Evolutionary conservation across 1,140 invertebrate species (phyloP).

Genomic region (Spodoptera frugiperda): DNA sequence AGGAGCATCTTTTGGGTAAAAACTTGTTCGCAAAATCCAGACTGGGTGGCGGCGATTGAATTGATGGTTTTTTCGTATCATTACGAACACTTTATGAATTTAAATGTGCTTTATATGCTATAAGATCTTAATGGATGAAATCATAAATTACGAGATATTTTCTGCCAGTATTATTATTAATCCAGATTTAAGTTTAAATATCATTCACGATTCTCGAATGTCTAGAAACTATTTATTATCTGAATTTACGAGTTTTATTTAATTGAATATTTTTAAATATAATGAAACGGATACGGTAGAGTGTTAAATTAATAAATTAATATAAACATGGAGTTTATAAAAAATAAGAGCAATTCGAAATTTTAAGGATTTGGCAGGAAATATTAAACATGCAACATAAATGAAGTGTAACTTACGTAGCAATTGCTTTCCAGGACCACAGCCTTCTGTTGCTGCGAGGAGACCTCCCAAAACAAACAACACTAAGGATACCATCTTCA

Average conservation of each 20-base stretch:
- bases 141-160: slow-evolving; percentile 6
- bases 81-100: slow-evolving; percentile 36
- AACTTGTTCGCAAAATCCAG: slow-evolving; percentile 71
- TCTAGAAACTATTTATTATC: neutral
- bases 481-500: slow-evolving; percentile 82
- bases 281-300: neutral
- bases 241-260: slow-evolving; percentile 8
- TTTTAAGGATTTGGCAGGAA: too few relatives aligned
- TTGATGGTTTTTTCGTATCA: slow-evolving; percentile 59
- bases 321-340: neutral
- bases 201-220: slow-evolving; percentile 3
- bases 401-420: slow-evolving; percentile 73
- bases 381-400: neutral
- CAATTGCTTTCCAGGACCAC: slow-evolving; percentile 77
- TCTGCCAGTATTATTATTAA: neutral
- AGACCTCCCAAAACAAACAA: slow-evolving; percentile 82
- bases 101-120: slow-evolving; percentile 34
- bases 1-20: slow-evolving; percentile 59
- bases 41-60: slow-evolving; percentile 76
- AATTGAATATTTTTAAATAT: neutral
- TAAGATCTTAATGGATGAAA: slow-evolving; percentile 22
- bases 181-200: slow-evolving; percentile 6
- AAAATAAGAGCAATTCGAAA: too few relatives aligned
- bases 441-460: slow-evolving; percentile 80
- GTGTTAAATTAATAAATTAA: neutral